Evolutionary conservation across 1,140 invertebrate species (phyloP), one percentile per base, ranked within the genome.

Genomic region (Zaprionus nigranus): DNA sequence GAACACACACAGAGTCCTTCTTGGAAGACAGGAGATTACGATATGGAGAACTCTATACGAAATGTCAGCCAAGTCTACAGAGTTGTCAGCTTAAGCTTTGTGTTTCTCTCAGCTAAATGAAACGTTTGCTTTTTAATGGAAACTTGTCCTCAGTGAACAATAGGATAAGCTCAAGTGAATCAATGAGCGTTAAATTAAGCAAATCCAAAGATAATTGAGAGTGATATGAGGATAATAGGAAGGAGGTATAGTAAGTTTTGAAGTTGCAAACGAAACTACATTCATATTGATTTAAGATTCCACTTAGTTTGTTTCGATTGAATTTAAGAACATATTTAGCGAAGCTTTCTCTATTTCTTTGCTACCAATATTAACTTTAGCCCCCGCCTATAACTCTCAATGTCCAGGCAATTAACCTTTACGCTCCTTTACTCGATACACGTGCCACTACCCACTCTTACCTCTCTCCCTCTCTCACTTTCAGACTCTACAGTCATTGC

Each of bases 41-140:
- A 40, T 40, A n/a, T 40, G 38, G 40, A 2, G 2, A 46, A n/a
- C n/a, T 9, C n/a, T 9, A 46, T 46, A 17, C 6, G n/a, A 20
- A 13, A 51, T 22, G 12, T 11, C 3, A 12, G 46, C 1, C 17
- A 51, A 22, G 9, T 36, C 38, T 4, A 34, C 15, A 30, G 9
- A 34, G 30, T 72, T 49, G 34, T 24, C 56, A 54, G 49, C 51
- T 38, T 57, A 71, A 65, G 53, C 53, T 49, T n/a, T 61, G 36
- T 24, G 22, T 15, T 5, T 24, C 30, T 20, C 24, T n/a, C 28
- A 34, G 40, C 36, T 40, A 68, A 74, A 74, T 61, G 57, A 69
- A 61, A 58, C 51, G 24, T 46, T 30, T n/a, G 26, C 28, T 54
- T 73, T 73, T 68, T 68, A 73, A 73, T 54, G 40, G 57, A 51